Evolutionary conservation across 1,140 invertebrate genomes (phyloP).

Genomic region (Mya arenaria): DNA sequence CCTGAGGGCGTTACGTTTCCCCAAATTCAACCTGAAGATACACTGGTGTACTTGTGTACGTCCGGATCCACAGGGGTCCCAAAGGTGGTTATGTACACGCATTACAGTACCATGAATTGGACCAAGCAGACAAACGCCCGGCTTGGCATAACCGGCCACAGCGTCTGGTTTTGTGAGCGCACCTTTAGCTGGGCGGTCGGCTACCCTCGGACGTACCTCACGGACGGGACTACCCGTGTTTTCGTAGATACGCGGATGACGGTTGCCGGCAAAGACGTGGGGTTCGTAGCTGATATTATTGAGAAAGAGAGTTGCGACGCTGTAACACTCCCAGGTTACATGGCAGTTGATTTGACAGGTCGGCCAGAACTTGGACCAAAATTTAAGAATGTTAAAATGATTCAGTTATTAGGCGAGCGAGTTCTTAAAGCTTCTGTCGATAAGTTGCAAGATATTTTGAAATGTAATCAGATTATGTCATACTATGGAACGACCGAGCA

Average conservation of each 20-base stretch:
- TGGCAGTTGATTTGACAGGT: neutral
- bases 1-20: neutral
- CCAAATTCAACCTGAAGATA: constrained; percentile 39
- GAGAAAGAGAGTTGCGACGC: constrained; percentile 39
- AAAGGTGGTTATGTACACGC: constrained; percentile 32
- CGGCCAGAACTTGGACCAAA: neutral
- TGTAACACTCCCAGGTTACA: constrained; percentile 24
- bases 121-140: neutral
- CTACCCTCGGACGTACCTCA: constrained; percentile 50
- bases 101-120: constrained; percentile 39
- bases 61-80: constrained; percentile 45
- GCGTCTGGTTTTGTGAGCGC: constrained; percentile 24
- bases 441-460: neutral
- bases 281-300: constrained; percentile 28
- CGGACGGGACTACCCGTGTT: constrained; percentile 50
- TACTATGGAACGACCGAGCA: constrained; percentile 41
- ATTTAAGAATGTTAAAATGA: constrained; percentile 17
- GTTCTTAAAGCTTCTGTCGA: neutral
- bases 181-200: constrained; percentile 56
- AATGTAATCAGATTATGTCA: neutral
- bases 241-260: constrained; percentile 21
- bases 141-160: constrained; percentile 15
- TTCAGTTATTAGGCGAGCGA: neutral
- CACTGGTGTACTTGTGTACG: constrained; percentile 9
- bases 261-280: neutral